Conservation (phyloP, 2,888 invertebrate genomes). For the Orthosia gothica region DNA sequence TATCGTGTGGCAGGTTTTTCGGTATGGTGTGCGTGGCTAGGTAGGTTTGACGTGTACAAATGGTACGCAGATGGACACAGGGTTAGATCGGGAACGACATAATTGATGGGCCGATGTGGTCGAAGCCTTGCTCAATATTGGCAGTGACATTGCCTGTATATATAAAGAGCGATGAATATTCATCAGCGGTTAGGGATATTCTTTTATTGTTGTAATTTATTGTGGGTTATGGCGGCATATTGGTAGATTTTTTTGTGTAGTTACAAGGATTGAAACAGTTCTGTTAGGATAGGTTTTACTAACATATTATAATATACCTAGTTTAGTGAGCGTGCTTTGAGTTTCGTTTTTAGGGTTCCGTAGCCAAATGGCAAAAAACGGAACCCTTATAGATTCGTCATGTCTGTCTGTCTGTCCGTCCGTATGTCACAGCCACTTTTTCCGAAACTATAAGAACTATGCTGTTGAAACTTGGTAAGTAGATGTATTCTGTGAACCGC, state of each 20-base stretch:
- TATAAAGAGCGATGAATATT: conserved; percentile 76
- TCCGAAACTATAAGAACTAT: no score
- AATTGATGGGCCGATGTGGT: conserved; percentile 84
- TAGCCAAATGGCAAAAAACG: no score
- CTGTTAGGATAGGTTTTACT: no score
- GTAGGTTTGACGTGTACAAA: conserved; percentile 85
- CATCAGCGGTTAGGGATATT: conserved; percentile 65
- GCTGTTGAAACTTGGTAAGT: no score
- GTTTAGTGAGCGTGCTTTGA: no score
- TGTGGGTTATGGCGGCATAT: conserved; percentile 29
- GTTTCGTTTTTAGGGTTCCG: no score
- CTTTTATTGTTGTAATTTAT: conserved; percentile 62
- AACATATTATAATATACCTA: no score
- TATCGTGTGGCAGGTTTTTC: conserved; percentile 57
- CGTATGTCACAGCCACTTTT: no score
- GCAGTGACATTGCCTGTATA: conserved; percentile 72
- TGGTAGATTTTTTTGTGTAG: conserved; percentile 13
- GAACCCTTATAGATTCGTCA: no score
- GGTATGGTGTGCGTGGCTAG: conserved; percentile 67
- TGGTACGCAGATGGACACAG: conserved; percentile 85
- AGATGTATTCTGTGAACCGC: no score
- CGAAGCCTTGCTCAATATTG: conserved; percentile 73
- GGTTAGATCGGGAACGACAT: conserved; percentile 87
- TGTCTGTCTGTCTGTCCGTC: no score
- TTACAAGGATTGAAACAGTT: background rate